phyloP scores from a whole-genome alignment of 2,113 vertebrate species.

The Apteryx mantelli region DNA sequence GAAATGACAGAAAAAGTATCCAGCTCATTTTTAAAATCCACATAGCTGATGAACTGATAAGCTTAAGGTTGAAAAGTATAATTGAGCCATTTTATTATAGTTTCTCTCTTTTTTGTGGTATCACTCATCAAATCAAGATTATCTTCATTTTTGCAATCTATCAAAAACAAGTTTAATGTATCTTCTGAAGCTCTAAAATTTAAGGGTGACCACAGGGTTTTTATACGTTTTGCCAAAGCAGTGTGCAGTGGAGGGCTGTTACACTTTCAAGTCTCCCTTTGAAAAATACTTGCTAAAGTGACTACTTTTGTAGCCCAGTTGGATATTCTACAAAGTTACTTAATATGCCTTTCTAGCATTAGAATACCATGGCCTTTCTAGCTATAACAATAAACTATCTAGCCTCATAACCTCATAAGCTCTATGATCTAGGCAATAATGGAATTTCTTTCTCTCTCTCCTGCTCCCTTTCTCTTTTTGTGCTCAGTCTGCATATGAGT shows the following conservation, averaged over 20 bases:
- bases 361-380: neutral
- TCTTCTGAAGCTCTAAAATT: neutral
- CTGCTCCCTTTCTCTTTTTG: neutral
- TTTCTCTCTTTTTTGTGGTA: conserved; percentile 4
- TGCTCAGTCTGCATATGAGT: neutral
- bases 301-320: neutral
- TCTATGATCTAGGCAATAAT: rapidly evolving
- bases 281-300: neutral
- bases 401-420: neutral
- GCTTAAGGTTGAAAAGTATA: conserved; percentile 1
- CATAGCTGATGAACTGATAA: conserved; percentile 46
- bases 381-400: neutral
- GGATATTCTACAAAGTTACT: neutral
- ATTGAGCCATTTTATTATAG: neutral
- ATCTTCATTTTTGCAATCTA: conserved; percentile 1
- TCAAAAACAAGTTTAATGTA: neutral
- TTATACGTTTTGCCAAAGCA: neutral
- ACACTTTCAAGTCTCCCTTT: neutral
- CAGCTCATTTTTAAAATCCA: neutral
- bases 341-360: neutral
- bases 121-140: neutral
- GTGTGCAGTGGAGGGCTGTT: neutral
- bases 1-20: conserved; percentile 58
- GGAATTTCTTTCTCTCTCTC: neutral
- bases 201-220: neutral